A percentile compares a stretch with the other conserved stretches of the same genome.
Conservation (phyloP, 2,113 vertebrate genomes). For the Sarotherodon lohbergeri region DNA sequence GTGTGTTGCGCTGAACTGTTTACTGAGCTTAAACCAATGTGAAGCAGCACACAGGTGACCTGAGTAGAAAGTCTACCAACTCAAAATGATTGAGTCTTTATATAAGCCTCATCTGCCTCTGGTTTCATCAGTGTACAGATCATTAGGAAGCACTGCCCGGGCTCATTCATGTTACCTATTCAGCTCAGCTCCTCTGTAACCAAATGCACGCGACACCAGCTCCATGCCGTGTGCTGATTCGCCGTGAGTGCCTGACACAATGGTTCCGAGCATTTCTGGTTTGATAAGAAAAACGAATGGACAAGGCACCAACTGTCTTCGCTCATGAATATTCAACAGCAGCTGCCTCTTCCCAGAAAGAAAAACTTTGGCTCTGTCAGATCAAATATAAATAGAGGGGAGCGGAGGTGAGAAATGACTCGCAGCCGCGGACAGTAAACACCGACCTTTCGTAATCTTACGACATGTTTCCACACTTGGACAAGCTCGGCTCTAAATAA, state of each 20-base stretch:
- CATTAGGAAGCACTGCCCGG: neutral
- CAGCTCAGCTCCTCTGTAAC: neutral
- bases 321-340: slow-evolving; percentile 70
- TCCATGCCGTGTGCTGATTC: slow-evolving; percentile 10
- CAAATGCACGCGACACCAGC: neutral
- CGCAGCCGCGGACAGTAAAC: neutral
- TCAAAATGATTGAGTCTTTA: neutral
- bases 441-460: neutral
- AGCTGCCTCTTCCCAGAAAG: slow-evolving; percentile 46
- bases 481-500: neutral
- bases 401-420: neutral
- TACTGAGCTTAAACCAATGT: neutral
- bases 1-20: neutral
- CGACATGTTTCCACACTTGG: neutral
- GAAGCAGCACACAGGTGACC: neutral
- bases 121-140: neutral
- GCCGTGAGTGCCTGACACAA: slow-evolving; percentile 28
- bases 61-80: neutral
- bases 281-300: slow-evolving; percentile 54
- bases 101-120: neutral
- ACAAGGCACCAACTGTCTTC: slow-evolving; percentile 60
- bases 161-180: neutral
- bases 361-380: neutral
- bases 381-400: slow-evolving; percentile 17
- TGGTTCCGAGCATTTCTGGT: slow-evolving; percentile 42